Evolutionary conservation across 2,113 vertebrate genomes (phyloP).

Genomic region (Oncorhynchus gorbuscha): DNA sequence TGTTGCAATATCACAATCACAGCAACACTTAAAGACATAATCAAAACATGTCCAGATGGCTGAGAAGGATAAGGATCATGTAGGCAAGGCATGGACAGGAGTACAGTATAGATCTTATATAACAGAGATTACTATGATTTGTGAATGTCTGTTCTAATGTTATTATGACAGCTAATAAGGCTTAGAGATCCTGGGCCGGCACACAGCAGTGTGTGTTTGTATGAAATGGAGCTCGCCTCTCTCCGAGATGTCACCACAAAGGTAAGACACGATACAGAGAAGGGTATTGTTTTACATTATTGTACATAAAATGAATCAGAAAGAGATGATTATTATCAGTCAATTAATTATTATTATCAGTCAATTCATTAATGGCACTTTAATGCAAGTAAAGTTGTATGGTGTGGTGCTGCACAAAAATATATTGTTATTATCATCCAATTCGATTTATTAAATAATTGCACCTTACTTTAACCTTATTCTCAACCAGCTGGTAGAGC

Average conservation of each 20-base stretch:
- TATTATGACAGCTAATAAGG: constrained; percentile 76
- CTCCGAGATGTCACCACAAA: background rate
- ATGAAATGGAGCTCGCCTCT: background rate
- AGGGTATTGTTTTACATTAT: background rate
- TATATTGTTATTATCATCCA: too few species aligned
- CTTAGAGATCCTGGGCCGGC: constrained; percentile 71
- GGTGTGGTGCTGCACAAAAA: too few species aligned
- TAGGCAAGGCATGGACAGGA: background rate
- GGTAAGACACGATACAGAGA: background rate
- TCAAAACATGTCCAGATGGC: too few species aligned
- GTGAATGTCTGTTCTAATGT: constrained; percentile 60
- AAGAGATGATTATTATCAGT: background rate
- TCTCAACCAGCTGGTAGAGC: too few species aligned
- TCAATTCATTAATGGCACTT: background rate
- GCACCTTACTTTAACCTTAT: too few species aligned
- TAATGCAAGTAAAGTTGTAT: too few species aligned
- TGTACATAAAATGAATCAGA: background rate
- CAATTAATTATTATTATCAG: background rate
- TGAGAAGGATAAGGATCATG: background rate
- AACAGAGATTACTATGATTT: constrained; percentile 60
- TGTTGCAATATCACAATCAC: too few species aligned
- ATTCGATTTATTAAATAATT: too few species aligned
- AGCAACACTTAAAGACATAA: too few species aligned
- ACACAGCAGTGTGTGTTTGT: too few species aligned
- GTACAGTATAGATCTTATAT: constrained; percentile 34